Evolutionary conservation across 2,888 invertebrate genomes (phyloP), one percentile per base, ranked within the genome.

Genomic region (Terebella lapidaria): DNA sequence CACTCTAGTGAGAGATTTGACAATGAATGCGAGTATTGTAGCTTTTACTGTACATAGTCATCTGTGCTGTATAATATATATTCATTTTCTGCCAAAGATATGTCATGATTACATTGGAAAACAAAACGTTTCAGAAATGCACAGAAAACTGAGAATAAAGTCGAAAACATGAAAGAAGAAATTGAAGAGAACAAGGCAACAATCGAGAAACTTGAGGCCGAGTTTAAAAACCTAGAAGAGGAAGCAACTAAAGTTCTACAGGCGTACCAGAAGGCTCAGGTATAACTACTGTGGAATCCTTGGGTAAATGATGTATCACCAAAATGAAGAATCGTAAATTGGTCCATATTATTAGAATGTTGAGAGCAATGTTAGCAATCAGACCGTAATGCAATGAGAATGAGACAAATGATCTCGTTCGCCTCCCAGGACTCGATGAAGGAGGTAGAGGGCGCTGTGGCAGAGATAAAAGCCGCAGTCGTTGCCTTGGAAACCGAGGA

Each of bases 81-180:
- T n/a, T n/a, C n/a, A n/a, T n/a, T n/a, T n/a, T n/a, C n/a, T n/a
- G n/a, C n/a, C n/a, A n/a, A n/a, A n/a, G n/a, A n/a, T n/a, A n/a
- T n/a, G n/a, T n/a, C n/a, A n/a, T n/a, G n/a, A n/a, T n/a, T n/a
- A n/a, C n/a, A n/a, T n/a, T n/a, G n/a, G n/a, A n/a, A n/a, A n/a
- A n/a, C n/a, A n/a, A n/a, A n/a, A n/a, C n/a, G n/a, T 35, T 35
- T 10, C 68, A 80, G 92, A 69, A 92, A 92, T 76, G 83, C 87
- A 0, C 87, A 87, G 65, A 92, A 92, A 72, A 85, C 87, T 0
- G 85, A 86, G 70, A 88, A 88, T 57, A 88, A 84, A 62, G 78
- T 84, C 58, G 86, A 85, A 82, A 85, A 81, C 1, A 77, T 91
- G 1, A 88, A 90, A 80, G 87, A 87, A 63, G 84, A 87, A 57